A percentile compares a stretch with the other conserved stretches of the same genome.
Evolutionary conservation across 2,888 invertebrate species (phyloP).

Genomic region (Apotomis turbidana): DNA sequence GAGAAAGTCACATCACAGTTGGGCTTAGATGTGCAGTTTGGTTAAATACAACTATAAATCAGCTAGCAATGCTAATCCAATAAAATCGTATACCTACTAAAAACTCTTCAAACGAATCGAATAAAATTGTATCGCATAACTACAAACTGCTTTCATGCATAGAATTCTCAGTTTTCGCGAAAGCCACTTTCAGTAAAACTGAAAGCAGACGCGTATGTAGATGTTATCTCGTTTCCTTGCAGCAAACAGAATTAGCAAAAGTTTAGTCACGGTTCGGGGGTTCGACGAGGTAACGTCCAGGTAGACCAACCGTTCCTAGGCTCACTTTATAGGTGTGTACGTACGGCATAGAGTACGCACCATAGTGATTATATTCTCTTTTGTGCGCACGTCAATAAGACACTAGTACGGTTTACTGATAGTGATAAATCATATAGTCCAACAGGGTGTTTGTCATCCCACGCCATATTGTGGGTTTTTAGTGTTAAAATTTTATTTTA

Average conservation of each 20-base stretch:
- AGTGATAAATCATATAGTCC: too few species aligned
- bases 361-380: too few species aligned
- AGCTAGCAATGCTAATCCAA: not conserved
- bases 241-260: constrained; percentile 15
- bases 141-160: constrained; percentile 15
- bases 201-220: constrained; percentile 11
- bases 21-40: too few species aligned
- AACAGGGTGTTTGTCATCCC: too few species aligned
- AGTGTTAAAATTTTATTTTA: too few species aligned
- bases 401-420: too few species aligned
- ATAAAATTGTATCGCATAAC: not conserved
- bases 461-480: too few species aligned
- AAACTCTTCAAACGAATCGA: not conserved
- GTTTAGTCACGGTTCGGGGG: constrained; percentile 30
- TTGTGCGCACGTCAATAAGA: too few species aligned
- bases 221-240: constrained; percentile 25
- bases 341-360: too few species aligned
- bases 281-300: constrained; percentile 9
- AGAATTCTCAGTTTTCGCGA: constrained; percentile 16
- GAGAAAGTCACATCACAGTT: too few species aligned
- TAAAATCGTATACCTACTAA: not conserved
- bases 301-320: not conserved
- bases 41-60: too few species aligned
- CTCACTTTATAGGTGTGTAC: not conserved
- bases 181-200: constrained; percentile 35